phyloP scores from a whole-genome alignment of 2,113 vertebrate genomes.

The Dicaeum eximium region DNA sequence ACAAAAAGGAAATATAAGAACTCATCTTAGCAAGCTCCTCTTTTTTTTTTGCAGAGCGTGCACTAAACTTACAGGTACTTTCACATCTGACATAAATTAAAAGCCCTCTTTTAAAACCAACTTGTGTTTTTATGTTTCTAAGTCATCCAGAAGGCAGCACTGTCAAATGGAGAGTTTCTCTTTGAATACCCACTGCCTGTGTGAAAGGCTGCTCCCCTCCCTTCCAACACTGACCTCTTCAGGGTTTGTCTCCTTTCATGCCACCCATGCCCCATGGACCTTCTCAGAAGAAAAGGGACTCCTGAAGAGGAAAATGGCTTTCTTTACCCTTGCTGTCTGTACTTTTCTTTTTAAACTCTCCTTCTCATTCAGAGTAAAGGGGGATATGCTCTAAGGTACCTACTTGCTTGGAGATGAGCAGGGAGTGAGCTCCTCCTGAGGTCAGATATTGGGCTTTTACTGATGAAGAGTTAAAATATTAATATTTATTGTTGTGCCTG shows the following conservation, averaged over 20 bases:
- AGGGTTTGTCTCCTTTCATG: neutral
- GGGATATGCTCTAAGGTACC: neutral
- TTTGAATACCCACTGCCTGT: neutral
- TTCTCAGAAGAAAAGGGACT: neutral
- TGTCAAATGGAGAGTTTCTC: slow-evolving; percentile 56
- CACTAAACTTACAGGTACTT: neutral
- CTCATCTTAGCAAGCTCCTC: neutral
- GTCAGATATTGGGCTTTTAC: neutral
- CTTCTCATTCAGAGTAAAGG: neutral
- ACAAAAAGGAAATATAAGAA: neutral
- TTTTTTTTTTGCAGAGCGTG: neutral
- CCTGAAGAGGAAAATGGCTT: neutral
- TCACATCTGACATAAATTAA: slow-evolving; percentile 11
- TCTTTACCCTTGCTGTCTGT: neutral
- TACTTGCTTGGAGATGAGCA: neutral
- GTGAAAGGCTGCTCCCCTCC: neutral
- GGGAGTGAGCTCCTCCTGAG: neutral
- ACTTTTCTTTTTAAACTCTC: neutral
- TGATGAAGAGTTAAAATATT: neutral
- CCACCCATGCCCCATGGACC: neutral
- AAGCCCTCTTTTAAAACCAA: slow-evolving; percentile 18
- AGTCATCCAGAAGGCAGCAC: neutral
- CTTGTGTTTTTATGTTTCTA: neutral
- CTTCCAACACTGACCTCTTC: neutral
- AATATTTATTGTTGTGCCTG: fast-evolving